Evolutionary conservation across 2,113 vertebrate species (phyloP).

Genomic region (Hemiscyllium ocellatum): DNA sequence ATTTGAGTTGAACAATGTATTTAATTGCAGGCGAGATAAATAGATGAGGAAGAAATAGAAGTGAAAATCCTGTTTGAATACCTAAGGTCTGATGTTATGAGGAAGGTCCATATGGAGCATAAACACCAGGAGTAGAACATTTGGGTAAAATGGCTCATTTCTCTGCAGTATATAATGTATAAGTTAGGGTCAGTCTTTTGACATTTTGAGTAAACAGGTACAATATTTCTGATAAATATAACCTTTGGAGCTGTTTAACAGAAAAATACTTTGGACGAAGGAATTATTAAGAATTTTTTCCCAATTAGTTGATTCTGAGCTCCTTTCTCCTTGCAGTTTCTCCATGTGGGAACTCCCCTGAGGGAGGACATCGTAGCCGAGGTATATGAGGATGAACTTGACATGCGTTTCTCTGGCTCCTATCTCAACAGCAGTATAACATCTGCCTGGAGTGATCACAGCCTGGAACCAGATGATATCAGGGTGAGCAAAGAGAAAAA

Average conservation of each 20-base stretch:
- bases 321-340: constrained; percentile 58
- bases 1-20: no score
- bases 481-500: constrained; percentile 61
- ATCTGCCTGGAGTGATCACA: constrained; percentile 83
- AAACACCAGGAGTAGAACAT: neutral
- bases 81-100: neutral
- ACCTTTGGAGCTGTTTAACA: neutral
- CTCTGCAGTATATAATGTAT: neutral
- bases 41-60: no score
- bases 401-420: constrained; percentile 68
- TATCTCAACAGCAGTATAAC: constrained; percentile 82
- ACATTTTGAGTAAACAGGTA: neutral
- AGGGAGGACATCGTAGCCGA: constrained; percentile 81
- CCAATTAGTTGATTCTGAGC: neutral
- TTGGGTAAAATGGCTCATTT: neutral
- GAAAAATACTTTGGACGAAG: neutral
- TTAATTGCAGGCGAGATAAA: no score
- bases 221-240: neutral
- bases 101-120: neutral
- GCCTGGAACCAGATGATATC: constrained; percentile 88
- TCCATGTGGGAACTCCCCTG: constrained; percentile 60
- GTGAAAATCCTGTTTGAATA: neutral
- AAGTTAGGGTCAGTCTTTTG: neutral
- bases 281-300: neutral
- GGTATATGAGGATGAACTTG: constrained; percentile 87